A percentile compares a stretch with the other conserved stretches of the same genome.
Conservation (phyloP, 2,113 vertebrate genomes). For the Oreochromis aureus region DNA sequence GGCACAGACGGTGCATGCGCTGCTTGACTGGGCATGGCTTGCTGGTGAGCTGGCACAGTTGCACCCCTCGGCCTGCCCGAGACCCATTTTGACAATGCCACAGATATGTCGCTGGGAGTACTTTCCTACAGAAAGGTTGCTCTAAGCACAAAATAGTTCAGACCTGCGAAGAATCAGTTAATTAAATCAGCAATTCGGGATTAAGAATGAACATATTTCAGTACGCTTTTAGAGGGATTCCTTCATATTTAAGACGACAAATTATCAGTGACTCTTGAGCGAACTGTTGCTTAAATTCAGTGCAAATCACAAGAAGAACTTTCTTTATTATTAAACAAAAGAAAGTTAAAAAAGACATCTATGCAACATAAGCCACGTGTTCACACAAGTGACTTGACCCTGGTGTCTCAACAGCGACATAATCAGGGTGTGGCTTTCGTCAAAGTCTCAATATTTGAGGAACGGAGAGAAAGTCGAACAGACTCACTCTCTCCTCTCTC, state of each 20-base stretch:
- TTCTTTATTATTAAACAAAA: neutral
- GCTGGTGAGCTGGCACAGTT: neutral
- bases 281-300: neutral
- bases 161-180: neutral
- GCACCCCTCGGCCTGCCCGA: neutral
- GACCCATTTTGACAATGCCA: neutral
- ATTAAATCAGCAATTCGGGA: neutral
- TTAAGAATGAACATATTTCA: neutral
- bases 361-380: neutral
- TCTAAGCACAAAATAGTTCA: neutral
- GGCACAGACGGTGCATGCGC: neutral
- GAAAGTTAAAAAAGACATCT: neutral
- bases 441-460: neutral
- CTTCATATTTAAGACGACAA: neutral
- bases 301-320: neutral
- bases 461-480: neutral
- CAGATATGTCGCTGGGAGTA: neutral
- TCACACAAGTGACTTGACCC: neutral
- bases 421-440: constrained; percentile 21
- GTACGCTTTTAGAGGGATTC: neutral
- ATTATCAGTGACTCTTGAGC: neutral
- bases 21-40: neutral
- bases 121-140: neutral
- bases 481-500: neutral
- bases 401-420: neutral